Evolutionary conservation across 2,113 vertebrate genomes (phyloP), one percentile per base, ranked within the genome.

Genomic region (Candoia aspera): DNA sequence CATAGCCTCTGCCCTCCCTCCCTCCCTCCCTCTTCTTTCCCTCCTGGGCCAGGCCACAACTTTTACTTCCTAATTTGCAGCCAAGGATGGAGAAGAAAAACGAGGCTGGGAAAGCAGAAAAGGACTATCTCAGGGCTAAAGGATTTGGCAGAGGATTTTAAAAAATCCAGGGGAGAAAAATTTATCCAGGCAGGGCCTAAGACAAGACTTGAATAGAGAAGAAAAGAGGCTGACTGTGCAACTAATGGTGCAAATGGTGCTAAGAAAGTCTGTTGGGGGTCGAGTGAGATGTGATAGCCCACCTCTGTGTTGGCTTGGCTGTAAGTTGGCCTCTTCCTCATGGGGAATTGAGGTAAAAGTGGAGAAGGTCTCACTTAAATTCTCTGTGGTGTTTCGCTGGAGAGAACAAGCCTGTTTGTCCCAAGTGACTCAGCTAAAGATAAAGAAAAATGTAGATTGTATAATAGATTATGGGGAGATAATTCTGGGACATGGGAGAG

Each of bases 51-150:
- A 90, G 92, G 89, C 83, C 58, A 84, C 85, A 91, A 90, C 26
- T 68, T 59, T 89, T 79, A 26, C 37, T 68, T 60, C 64, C 42
- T 94, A 57, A 33, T 26, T 93, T 49, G 68, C 87, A 59, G 62
- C 0, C 54, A 62, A 6, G 0, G 10, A 33, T 6, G 17, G 37
- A 17, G 26, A 53, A 17, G 26, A 37, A 86, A 57, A 57, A n/a
- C 26, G 9, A 23, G 29, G 29, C 12, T 2, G 12, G 89, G 17
- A n/a, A 68, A 53, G 6, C 46, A 29, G 54, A 79, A 83, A 3
- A 15, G 2, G 42, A 42, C 42, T 42, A 2, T 42, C 42, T 42
- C 42, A 42, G 37, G 54, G 4, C 2, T 3, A 83, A 88, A 58
- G 11, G 62, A n/a, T 92, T 88, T 8, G 23, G 17, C 64, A 46